Conservation (phyloP, 2,888 invertebrate genomes). For the Drosophila mettleri region DNA sequence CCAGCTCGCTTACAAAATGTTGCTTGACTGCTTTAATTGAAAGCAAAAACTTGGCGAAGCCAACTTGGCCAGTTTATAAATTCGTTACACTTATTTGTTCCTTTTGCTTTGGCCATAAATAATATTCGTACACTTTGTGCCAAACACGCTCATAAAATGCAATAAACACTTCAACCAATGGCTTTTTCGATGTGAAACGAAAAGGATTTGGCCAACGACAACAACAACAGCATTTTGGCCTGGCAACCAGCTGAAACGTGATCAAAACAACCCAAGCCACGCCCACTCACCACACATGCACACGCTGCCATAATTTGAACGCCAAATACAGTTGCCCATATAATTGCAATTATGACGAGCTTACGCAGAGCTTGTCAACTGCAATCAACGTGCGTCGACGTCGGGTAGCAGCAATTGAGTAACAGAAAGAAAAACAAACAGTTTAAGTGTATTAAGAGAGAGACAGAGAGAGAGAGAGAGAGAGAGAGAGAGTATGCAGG, state of each 20-base stretch:
- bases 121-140: slow-evolving; percentile 32
- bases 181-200: slow-evolving; percentile 44
- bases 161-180: slow-evolving; percentile 65
- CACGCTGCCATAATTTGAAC: slow-evolving; percentile 66
- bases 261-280: slow-evolving; percentile 1
- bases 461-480: too few species aligned
- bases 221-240: not conserved
- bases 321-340: slow-evolving; percentile 54
- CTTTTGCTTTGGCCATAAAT: slow-evolving; percentile 15
- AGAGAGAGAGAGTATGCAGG: too few species aligned
- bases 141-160: slow-evolving; percentile 42
- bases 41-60: slow-evolving; percentile 37
- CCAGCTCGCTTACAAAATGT: slow-evolving; percentile 43
- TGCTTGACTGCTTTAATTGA: slow-evolving; percentile 62
- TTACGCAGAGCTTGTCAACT: slow-evolving; percentile 55
- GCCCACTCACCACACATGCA: not conserved
- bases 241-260: not conserved
- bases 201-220: slow-evolving; percentile 25
- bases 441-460: not conserved
- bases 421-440: not conserved
- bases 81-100: slow-evolving; percentile 27
- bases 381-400: not conserved
- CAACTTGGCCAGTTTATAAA: slow-evolving; percentile 43
- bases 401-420: not conserved
- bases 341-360: slow-evolving; percentile 64